phyloP scores from a whole-genome alignment of 2,888 invertebrate genomes.

The Suillia variegata region DNA sequence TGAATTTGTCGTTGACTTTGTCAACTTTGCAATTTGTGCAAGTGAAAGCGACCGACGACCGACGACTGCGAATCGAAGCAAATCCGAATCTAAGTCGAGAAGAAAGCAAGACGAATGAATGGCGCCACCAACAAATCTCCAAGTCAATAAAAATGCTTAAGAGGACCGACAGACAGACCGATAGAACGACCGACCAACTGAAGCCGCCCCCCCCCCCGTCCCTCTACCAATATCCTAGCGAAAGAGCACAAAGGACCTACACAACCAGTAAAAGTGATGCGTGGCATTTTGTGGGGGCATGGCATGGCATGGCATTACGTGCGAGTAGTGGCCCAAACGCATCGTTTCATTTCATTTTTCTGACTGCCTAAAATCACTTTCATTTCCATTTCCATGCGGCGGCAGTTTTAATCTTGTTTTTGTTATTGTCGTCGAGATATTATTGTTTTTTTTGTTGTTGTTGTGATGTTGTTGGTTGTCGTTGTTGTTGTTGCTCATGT shows the following conservation, averaged over 20 bases:
- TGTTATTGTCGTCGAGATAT: no score
- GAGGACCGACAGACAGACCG: no score
- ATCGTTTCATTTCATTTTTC: not conserved
- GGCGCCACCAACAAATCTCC: not conserved
- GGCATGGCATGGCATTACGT: no score
- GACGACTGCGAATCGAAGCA: no score
- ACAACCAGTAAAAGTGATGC: no score
- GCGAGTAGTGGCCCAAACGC: not conserved
- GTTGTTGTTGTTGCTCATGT: slow-evolving; percentile 29
- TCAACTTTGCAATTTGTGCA: slow-evolving; percentile 1
- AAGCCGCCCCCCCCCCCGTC: no score
- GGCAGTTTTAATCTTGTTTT: not conserved
- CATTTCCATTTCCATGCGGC: not conserved
- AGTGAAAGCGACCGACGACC: no score
- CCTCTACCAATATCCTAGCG: no score
- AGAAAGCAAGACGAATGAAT: not conserved
- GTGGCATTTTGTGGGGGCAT: no score
- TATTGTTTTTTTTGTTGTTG: not conserved
- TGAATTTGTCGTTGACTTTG: not conserved
- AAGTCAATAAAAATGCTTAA: slow-evolving; percentile 4
- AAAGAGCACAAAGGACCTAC: no score
- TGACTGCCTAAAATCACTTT: slow-evolving; percentile 3
- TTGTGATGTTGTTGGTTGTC: not conserved
- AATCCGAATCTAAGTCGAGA: not conserved
- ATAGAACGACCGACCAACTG: no score